Conservation (phyloP, 1,140 invertebrate species). For the Oncopodura yosiiana region DNA sequence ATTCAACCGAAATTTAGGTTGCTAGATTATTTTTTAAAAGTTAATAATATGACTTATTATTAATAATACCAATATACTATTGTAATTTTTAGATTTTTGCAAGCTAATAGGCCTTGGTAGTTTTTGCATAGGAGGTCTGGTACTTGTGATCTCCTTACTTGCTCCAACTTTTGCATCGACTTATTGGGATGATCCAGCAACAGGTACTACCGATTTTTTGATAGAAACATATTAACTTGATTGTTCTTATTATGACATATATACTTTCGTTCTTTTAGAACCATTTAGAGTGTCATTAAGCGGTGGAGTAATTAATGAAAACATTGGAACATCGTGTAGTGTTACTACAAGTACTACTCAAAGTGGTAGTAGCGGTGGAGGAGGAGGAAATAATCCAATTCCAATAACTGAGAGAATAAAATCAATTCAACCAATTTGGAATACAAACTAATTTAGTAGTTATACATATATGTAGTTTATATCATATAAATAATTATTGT, state of each 20-base stretch:
- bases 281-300: constrained; percentile 26
- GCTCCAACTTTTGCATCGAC: constrained; percentile 43
- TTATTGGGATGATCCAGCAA: constrained; percentile 42
- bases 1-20: constrained; percentile 47
- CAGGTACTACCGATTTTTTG: no score
- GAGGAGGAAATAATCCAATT: constrained; percentile 24
- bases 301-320: constrained; percentile 6
- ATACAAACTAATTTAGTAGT: constrained; percentile 8
- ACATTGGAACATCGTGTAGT: no score
- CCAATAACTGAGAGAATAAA: constrained; percentile 35
- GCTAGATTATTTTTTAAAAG: no score
- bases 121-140: constrained; percentile 47
- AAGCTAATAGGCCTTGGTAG: constrained; percentile 46
- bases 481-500: no score
- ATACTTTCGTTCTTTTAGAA: no score
- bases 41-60: no score
- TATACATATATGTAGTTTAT: background rate
- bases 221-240: no score
- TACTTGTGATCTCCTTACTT: constrained; percentile 43
- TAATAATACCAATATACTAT: no score
- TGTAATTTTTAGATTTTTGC: constrained; percentile 44
- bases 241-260: no score
- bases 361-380: background rate
- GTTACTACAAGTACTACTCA: no score
- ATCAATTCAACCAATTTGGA: constrained; percentile 32